Conservation (phyloP, 2,797 vertebrate species). For the Oryzias dopingdopingensis region DNA sequence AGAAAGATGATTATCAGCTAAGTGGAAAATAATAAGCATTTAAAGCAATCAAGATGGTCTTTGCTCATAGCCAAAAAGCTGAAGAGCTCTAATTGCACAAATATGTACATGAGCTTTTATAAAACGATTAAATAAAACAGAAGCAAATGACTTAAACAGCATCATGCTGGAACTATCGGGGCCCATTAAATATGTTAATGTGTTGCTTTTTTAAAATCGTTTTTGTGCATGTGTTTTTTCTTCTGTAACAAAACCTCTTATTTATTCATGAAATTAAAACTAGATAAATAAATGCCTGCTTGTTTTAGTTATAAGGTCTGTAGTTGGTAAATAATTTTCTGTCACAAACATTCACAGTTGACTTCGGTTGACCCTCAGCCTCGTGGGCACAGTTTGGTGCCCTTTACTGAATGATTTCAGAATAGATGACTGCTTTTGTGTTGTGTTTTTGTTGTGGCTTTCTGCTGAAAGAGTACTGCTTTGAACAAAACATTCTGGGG, state of each 20-base stretch:
- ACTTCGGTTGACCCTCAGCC: neutral
- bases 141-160: constrained; percentile 37
- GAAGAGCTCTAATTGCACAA: constrained; percentile 68
- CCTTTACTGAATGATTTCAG: too few relatives aligned
- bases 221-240: constrained; percentile 5
- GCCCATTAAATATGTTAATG: constrained; percentile 11
- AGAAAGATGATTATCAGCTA: constrained; percentile 67
- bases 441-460: too few relatives aligned
- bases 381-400: too few relatives aligned
- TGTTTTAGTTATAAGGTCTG: constrained; percentile 1
- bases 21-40: constrained; percentile 78
- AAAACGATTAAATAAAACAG: constrained; percentile 47
- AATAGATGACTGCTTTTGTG: too few relatives aligned
- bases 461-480: too few relatives aligned
- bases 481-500: too few relatives aligned
- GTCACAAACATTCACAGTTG: constrained; percentile 5
- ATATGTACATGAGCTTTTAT: constrained; percentile 47
- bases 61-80: constrained; percentile 64
- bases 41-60: constrained; percentile 68
- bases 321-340: constrained; percentile 3
- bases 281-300: neutral
- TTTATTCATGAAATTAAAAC: constrained; percentile 2
- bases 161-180: constrained; percentile 39
- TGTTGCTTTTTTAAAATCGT: too few relatives aligned
- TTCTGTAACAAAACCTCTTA: constrained; percentile 6